Evolutionary conservation across 2,888 invertebrate genomes (phyloP).

Genomic region (Elysia crispata): DNA sequence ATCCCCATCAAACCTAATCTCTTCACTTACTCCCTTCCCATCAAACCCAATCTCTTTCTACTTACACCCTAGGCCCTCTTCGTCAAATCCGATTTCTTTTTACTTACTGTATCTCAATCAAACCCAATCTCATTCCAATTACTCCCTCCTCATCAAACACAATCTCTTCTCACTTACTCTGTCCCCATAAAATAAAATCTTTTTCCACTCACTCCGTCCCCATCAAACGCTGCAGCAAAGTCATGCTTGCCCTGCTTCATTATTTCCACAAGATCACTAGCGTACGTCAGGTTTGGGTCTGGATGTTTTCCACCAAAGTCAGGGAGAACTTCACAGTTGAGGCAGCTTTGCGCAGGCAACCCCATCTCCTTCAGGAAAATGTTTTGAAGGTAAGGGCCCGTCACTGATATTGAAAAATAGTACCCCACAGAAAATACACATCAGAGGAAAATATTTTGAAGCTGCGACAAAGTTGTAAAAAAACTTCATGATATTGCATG

Average conservation of each 20-base stretch:
- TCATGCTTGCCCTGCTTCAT: slow-evolving; percentile 83
- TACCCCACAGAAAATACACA: no score
- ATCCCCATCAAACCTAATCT: no score
- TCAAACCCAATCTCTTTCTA: no score
- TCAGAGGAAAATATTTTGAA: no score
- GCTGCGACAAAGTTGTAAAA: no score
- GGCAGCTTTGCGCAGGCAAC: slow-evolving; percentile 84
- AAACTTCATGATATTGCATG: no score
- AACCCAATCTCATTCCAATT: not conserved
- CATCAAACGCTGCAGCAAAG: slow-evolving; percentile 98
- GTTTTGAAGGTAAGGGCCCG: slow-evolving; percentile 94
- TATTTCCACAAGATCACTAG: slow-evolving; percentile 86
- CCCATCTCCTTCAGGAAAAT: slow-evolving; percentile 93
- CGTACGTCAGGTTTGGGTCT: slow-evolving; percentile 97
- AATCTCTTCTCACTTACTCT: no score
- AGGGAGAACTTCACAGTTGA: slow-evolving; percentile 88
- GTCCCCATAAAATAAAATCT: not conserved
- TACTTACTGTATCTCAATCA: no score
- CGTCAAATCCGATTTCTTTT: no score
- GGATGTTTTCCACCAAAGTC: slow-evolving; percentile 97
- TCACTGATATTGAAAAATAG: slow-evolving; percentile 83
- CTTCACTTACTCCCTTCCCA: no score
- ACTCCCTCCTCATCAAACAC: no score
- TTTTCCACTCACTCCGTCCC: slow-evolving; percentile 88
- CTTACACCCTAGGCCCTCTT: not conserved